These are phyloP conservation scores for Beroe ovata DNA, from an alignment of 37 sponge, comb jelly and placozoan species.

Conservation along the genomic window DNA sequence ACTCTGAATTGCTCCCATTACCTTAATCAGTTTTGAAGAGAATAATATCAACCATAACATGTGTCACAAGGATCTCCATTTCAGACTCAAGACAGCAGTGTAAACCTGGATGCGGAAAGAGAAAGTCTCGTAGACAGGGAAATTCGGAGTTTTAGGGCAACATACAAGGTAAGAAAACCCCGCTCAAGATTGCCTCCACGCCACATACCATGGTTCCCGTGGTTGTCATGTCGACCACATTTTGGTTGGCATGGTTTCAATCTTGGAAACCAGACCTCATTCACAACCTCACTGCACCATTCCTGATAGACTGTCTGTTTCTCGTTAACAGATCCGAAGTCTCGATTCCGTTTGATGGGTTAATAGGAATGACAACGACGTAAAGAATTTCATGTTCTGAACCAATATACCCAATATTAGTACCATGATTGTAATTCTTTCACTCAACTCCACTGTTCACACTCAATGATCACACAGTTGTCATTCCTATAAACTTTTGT, in stretches of 20 bases:
- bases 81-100: conserved; percentile 60
- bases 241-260: background rate
- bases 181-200: background rate
- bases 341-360: conserved; percentile 11
- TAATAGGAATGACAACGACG: conserved; percentile 23
- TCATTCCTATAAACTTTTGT: background rate
- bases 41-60: no score
- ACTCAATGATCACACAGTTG: no score
- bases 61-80: background rate
- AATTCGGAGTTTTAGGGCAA: conserved; percentile 72
- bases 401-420: no score
- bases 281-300: background rate
- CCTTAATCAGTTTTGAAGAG: no score
- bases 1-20: no score
- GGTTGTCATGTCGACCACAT: background rate
- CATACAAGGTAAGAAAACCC: conserved; percentile 54
- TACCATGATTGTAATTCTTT: no score
- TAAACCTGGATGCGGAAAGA: conserved; percentile 81
- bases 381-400: no score
- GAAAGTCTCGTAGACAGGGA: conserved; percentile 83
- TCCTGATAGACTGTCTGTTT: conserved; percentile 37
- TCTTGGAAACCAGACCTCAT: background rate
- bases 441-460: no score
- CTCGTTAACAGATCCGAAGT: conserved; percentile 16
- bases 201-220: conserved; percentile 2